Evolutionary conservation across 2,113 vertebrate species (phyloP), one percentile per base, ranked within the genome.

Genomic region (Myotis yumanensis): DNA sequence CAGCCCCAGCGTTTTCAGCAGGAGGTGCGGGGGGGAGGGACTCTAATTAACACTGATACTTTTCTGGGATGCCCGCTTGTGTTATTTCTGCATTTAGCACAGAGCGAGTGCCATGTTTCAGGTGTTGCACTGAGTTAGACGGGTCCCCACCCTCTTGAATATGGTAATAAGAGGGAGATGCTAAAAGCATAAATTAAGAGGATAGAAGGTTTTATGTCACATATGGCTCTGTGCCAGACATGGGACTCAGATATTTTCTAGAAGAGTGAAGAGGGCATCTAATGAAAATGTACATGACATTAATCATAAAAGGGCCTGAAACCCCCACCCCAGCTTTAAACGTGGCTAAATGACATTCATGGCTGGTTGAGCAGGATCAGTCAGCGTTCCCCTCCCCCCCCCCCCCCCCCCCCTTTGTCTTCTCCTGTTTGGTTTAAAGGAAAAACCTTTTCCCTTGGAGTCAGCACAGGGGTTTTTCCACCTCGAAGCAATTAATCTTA

Each of bases 381-480:
- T n/a, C 35, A 46, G 22, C 18, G 1, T 51, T n/a, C 85, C 73
- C n/a, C 35, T 51, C 23, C 59, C 25, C 8, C 59, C 46, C 10
- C 15, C 59, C 17, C 15, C 6, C 32, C 10, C 15, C 59, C 17
- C 15, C 6, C 32, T 7, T 8, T 77, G 75, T 77, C 18, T 40
- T 30, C 54, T n/a, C 11, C 52, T 73, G 17, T 62, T 86, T 87
- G 28, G 90, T 83, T 79, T 79, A 28, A 89, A 73, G 40, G 52
- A 76, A 90, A 90, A 46, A 35, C 35, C 52, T 68, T 92, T 90
- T 64, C 52, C 57, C 20, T 37, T 64, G 37, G 66, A 72, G 64
- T 90, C 89, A 84, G 80, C 37, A 17, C 40, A 40, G 90, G 51
- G 57, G 16, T 71, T 92, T 95, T 93, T 86, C 76, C 64, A 43